Evolutionary conservation across 1,140 invertebrate genomes (phyloP).

Genomic region (Zeugodacus cucurbitae): DNA sequence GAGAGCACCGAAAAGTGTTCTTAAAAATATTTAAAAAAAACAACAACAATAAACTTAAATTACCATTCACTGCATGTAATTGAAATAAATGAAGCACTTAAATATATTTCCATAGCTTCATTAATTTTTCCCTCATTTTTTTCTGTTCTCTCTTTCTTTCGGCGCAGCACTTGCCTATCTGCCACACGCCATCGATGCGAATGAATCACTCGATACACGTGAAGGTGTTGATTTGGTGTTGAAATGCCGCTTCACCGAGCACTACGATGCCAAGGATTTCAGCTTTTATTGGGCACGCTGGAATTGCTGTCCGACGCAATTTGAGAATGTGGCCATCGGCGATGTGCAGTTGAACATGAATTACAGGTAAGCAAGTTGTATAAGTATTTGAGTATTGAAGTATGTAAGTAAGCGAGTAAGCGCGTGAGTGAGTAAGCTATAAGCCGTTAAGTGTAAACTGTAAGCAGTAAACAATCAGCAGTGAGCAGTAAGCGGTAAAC

Average conservation of each 20-base stretch:
- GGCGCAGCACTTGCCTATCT: neutral
- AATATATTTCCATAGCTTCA: neutral
- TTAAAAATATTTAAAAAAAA: too few relatives aligned
- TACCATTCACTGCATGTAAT: too few relatives aligned
- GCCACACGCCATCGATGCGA: conserved; percentile 50
- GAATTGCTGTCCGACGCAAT: conserved; percentile 71
- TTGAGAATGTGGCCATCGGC: conserved; percentile 84
- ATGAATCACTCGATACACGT: conserved; percentile 75
- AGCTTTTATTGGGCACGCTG: conserved; percentile 81
- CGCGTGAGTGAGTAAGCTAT: neutral
- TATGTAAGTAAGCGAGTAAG: neutral
- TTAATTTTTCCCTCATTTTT: neutral
- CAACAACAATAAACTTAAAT: too few relatives aligned
- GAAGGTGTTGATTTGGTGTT: conserved; percentile 83
- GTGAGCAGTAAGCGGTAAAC: neutral
- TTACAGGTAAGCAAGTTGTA: conserved; percentile 75
- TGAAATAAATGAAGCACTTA: neutral
- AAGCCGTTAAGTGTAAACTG: neutral
- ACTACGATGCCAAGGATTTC: conserved; percentile 70
- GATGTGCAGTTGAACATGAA: conserved; percentile 78
- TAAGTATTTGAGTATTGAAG: neutral
- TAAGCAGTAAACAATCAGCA: neutral
- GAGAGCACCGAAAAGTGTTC: too few relatives aligned
- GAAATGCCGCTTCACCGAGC: conserved; percentile 81
- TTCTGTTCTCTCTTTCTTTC: neutral